Evolutionary conservation across 2,797 vertebrate species (phyloP).

Genomic region (Acridotheres tristis): DNA sequence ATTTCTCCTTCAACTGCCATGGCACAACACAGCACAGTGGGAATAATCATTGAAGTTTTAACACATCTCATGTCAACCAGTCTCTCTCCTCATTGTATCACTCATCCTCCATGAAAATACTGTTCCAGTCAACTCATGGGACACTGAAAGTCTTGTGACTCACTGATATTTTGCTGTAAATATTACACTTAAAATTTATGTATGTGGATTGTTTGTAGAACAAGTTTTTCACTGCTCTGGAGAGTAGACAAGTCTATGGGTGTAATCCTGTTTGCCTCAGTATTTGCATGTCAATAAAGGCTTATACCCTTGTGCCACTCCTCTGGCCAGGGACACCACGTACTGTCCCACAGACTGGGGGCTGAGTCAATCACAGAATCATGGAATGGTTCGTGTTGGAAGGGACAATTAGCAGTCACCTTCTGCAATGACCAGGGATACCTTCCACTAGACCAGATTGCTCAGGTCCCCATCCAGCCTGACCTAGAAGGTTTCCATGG

Average conservation of each 20-base stretch:
- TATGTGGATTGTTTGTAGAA: background rate
- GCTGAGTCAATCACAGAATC: background rate
- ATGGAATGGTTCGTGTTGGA: background rate
- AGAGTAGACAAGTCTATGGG: background rate
- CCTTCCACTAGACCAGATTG: background rate
- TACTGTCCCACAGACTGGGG: background rate
- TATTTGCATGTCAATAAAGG: background rate
- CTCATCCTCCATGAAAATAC: background rate
- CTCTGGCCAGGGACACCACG: background rate
- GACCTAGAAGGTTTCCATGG: background rate
- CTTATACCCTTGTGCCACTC: background rate
- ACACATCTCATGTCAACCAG: background rate
- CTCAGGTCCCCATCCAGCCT: background rate
- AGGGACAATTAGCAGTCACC: background rate
- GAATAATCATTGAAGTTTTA: background rate
- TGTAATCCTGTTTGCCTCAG: background rate
- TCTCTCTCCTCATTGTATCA: background rate
- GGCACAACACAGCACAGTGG: background rate
- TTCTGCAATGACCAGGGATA: background rate
- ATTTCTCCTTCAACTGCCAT: background rate
- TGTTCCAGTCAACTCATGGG: background rate
- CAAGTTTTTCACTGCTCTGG: background rate
- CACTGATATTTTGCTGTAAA: background rate
- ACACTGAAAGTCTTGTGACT: background rate
- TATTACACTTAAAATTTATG: background rate